phyloP scores from a whole-genome alignment of 35 echinoderm and acorn worm species.

The Lytechinus pictus region DNA sequence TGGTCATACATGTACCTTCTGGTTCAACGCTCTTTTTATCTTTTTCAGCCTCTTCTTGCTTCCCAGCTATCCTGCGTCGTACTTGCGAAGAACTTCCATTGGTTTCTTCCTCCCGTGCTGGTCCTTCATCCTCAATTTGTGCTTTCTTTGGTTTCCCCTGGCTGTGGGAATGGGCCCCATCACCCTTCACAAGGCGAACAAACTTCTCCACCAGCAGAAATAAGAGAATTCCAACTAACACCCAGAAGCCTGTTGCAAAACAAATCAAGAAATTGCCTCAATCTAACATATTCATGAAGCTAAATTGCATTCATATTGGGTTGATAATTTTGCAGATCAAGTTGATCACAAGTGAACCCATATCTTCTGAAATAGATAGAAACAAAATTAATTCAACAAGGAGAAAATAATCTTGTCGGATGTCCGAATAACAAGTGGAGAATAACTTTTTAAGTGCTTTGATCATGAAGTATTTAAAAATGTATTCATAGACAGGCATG shows the following conservation, averaged over 20 bases:
- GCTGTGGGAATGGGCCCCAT: slow-evolving; percentile 72
- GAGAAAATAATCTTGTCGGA: too few relatives aligned
- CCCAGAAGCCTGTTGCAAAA: slow-evolving; percentile 74
- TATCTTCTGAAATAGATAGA: too few relatives aligned
- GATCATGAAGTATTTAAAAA: too few relatives aligned
- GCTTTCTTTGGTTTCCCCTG: slow-evolving; percentile 39
- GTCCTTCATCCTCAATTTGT: slow-evolving; percentile 38
- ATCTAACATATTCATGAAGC: too few relatives aligned
- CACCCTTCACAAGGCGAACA: slow-evolving; percentile 84
- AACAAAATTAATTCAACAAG: too few relatives aligned
- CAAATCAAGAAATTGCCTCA: not conserved
- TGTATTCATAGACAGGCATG: too few relatives aligned
- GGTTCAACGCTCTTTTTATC: not conserved
- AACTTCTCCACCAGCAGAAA: slow-evolving; percentile 90
- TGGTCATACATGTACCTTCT: not conserved
- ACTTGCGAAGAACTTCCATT: slow-evolving; percentile 35
- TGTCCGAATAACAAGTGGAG: too few relatives aligned
- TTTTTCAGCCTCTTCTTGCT: slow-evolving; percentile 28
- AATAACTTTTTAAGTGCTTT: too few relatives aligned
- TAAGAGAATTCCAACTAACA: slow-evolving; percentile 78
- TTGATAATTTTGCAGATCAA: too few relatives aligned
- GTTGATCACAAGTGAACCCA: too few relatives aligned
- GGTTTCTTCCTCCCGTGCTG: not conserved
- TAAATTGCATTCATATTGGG: too few relatives aligned
- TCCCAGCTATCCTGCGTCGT: slow-evolving; percentile 55